phyloP scores from a whole-genome alignment of 2,888 invertebrate species.

The Dendrolimus pini region DNA sequence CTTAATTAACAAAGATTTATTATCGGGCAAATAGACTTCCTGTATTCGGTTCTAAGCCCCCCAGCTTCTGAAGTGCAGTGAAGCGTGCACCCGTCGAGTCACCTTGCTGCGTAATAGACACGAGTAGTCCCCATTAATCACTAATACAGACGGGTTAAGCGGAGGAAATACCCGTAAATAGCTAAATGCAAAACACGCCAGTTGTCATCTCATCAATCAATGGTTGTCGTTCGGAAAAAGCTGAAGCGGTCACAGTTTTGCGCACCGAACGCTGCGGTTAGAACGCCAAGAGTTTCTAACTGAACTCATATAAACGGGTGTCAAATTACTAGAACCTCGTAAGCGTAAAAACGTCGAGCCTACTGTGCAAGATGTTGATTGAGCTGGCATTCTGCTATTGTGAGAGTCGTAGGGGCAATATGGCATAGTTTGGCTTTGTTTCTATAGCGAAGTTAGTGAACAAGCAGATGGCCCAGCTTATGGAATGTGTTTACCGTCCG shows the following conservation, averaged over 20 bases:
- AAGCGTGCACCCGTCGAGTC: constrained; percentile 42
- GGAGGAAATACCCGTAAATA: constrained; percentile 74
- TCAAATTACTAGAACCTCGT: too few relatives aligned
- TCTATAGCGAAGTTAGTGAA: too few relatives aligned
- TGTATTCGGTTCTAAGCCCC: constrained; percentile 9
- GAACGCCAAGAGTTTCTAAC: neutral
- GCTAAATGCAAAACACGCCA: constrained; percentile 72
- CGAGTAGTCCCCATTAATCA: constrained; percentile 62
- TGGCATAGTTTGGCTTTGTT: too few relatives aligned
- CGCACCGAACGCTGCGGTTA: constrained; percentile 12
- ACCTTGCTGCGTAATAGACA: constrained; percentile 37
- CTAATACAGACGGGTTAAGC: constrained; percentile 62
- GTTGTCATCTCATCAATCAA: constrained; percentile 73
- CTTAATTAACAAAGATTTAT: constrained; percentile 13
- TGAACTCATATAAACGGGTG: neutral
- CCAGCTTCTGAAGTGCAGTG: constrained; percentile 22
- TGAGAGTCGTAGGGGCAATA: too few relatives aligned
- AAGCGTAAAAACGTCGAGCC: too few relatives aligned
- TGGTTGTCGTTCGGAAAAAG: constrained; percentile 27
- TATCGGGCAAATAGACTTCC: constrained; percentile 20
- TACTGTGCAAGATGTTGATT: too few relatives aligned
- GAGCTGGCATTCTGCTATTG: too few relatives aligned
- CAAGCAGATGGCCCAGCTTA: too few relatives aligned
- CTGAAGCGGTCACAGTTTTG: constrained; percentile 9
- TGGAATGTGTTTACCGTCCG: too few relatives aligned